Conservation (phyloP, 2,797 vertebrate species). For the Cossypha heuglini region DNA sequence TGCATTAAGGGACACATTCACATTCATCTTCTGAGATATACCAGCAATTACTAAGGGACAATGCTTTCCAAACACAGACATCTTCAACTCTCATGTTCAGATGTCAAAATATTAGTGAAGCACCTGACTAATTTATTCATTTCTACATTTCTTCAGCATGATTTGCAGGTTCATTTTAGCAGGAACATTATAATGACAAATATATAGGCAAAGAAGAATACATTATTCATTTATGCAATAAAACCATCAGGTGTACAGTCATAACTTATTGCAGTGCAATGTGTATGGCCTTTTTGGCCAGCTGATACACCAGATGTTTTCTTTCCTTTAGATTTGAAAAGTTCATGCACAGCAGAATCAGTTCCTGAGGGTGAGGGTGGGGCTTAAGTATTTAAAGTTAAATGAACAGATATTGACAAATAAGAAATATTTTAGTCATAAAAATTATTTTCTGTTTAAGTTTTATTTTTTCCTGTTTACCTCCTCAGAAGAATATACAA, state of each 20-base stretch:
- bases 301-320: constrained; percentile 74
- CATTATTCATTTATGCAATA: constrained; percentile 72
- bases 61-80: not conserved
- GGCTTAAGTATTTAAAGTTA: constrained; percentile 1
- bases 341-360: constrained; percentile 39
- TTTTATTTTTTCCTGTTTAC: not conserved
- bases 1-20: not conserved
- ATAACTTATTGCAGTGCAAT: constrained; percentile 60
- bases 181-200: constrained; percentile 65
- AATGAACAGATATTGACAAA: constrained; percentile 4
- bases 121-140: constrained; percentile 48
- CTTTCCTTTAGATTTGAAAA: constrained; percentile 30
- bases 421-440: constrained; percentile 2
- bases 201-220: constrained; percentile 46
- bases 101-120: constrained; percentile 41
- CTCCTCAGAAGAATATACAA: not conserved
- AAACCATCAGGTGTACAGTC: constrained; percentile 56
- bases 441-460: not conserved
- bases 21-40: not conserved
- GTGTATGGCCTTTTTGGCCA: constrained; percentile 18
- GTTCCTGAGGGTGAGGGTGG: not conserved
- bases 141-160: constrained; percentile 49
- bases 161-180: constrained; percentile 68
- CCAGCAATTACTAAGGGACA: not conserved
- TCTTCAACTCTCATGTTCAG: constrained; percentile 18